Conservation (phyloP, 2,888 invertebrate species). For the Ellobium chinense region DNA sequence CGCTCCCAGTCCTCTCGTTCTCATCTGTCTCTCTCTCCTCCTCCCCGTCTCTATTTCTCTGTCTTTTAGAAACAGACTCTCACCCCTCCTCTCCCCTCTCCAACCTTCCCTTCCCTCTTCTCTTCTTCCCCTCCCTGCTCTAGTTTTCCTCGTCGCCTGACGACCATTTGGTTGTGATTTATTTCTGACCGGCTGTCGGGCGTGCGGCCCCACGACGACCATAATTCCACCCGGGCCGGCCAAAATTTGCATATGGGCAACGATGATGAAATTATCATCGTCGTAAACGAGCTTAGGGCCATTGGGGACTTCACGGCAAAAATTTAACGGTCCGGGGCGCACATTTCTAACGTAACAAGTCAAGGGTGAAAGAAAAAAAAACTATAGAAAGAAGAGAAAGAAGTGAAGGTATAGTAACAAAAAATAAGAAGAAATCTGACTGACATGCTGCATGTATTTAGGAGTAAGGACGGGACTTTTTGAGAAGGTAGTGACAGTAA, state of each 20-base stretch:
- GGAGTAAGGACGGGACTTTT: too few relatives aligned
- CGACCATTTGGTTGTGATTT: conserved; percentile 7
- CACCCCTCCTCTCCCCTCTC: too few relatives aligned
- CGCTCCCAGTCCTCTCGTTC: background rate
- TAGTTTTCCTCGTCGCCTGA: background rate
- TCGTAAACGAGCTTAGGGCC: background rate
- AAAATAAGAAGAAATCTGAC: too few relatives aligned
- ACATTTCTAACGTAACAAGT: too few relatives aligned
- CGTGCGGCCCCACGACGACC: background rate
- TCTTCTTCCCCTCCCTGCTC: too few relatives aligned
- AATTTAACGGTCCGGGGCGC: too few relatives aligned
- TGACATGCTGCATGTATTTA: too few relatives aligned
- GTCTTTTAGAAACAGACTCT: background rate
- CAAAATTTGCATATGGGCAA: conserved; percentile 13
- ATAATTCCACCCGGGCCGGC: background rate
- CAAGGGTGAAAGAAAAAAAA: too few relatives aligned
- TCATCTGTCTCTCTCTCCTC: background rate
- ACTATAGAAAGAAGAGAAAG: too few relatives aligned
- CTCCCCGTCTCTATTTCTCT: background rate
- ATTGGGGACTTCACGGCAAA: background rate
- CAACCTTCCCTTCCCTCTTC: too few relatives aligned
- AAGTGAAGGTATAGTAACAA: too few relatives aligned
- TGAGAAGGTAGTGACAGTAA: too few relatives aligned
- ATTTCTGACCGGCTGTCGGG: background rate
- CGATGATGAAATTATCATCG: conserved; percentile 12